These are phyloP conservation scores for Leucozona laternaria DNA, from an alignment of 2,888 invertebrate genomes.

Conservation along the genomic window DNA sequence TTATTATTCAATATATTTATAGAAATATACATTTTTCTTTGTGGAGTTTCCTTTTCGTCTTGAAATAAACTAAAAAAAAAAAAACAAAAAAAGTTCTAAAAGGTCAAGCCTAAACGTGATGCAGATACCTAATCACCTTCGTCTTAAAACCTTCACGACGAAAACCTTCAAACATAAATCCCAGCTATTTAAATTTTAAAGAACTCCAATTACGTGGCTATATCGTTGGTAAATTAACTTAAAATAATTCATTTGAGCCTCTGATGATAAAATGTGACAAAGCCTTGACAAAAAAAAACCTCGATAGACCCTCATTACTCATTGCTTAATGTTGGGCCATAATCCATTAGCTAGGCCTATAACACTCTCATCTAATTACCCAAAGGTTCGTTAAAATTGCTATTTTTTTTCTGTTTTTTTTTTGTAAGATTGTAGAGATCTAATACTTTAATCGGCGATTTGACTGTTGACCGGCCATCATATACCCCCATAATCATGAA, in stretches of 20 bases:
- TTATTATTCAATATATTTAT: no score
- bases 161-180: background rate
- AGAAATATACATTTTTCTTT: no score
- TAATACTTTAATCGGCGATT: background rate
- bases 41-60: no score
- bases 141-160: background rate
- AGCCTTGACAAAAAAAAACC: background rate
- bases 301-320: conserved; percentile 37
- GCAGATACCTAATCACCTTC: background rate
- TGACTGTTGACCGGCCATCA: conserved; percentile 21
- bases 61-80: no score
- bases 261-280: conserved; percentile 22
- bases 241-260: conserved; percentile 11
- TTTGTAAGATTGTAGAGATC: background rate
- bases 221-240: conserved; percentile 6
- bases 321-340: conserved; percentile 57
- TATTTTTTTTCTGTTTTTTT: conserved; percentile 4
- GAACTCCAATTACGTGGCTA: background rate
- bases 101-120: background rate
- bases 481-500: conserved; percentile 42
- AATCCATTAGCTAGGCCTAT: conserved; percentile 53
- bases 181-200: background rate
- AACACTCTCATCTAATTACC: conserved; percentile 56
- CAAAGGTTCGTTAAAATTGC: conserved; percentile 24
- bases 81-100: background rate